Evolutionary conservation across 2,113 vertebrate genomes (phyloP).

Genomic region (Bufo bufo): DNA sequence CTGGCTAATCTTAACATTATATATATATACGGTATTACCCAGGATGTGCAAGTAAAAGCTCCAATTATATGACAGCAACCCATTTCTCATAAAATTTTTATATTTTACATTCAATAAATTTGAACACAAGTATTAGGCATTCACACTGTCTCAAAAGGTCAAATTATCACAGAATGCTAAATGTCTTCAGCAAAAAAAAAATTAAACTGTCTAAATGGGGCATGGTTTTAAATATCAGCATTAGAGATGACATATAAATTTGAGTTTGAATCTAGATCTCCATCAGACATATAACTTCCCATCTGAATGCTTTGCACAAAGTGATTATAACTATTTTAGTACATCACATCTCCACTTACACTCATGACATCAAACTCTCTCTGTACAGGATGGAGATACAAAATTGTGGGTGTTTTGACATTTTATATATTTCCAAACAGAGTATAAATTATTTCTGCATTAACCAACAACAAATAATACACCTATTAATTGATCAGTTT

Average conservation of each 20-base stretch:
- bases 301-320: no score
- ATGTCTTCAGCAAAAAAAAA: background rate
- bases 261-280: background rate
- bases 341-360: no score
- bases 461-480: no score
- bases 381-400: no score
- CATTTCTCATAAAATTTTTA: background rate
- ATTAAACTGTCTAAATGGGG: background rate
- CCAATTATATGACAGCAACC: background rate
- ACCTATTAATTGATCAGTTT: no score
- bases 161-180: background rate
- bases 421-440: no score
- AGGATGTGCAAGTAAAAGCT: background rate
- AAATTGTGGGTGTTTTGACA: no score
- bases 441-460: no score
- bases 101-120: background rate
- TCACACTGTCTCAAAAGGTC: background rate
- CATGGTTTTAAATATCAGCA: background rate
- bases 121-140: background rate
- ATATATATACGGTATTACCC: background rate
- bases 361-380: no score
- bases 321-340: no score
- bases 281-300: no score
- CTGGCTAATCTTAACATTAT: conserved; percentile 3
- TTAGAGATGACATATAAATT: background rate